Evolutionary conservation across 2,797 vertebrate genomes (phyloP).

Genomic region (Helarctos malayanus): DNA sequence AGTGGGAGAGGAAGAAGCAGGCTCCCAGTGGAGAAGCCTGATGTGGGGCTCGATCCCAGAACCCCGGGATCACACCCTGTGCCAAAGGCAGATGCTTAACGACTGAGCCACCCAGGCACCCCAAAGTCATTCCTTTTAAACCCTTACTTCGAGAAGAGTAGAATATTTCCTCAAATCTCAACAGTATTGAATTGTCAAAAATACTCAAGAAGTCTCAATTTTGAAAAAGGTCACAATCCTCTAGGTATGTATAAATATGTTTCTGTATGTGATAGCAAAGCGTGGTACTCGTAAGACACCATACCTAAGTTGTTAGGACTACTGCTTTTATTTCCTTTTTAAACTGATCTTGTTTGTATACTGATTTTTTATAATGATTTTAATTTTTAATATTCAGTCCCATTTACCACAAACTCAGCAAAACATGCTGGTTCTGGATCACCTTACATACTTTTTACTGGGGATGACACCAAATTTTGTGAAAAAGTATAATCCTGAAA

Average conservation of each 20-base stretch:
- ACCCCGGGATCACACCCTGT: too few species aligned
- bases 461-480: constrained; percentile 19
- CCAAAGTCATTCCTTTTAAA: background rate
- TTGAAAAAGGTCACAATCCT: background rate
- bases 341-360: background rate
- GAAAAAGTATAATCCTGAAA: background rate
- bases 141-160: background rate
- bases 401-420: constrained; percentile 34
- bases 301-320: background rate
- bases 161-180: background rate
- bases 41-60: too few species aligned
- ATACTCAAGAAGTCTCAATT: background rate
- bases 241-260: background rate
- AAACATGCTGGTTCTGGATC: constrained; percentile 3
- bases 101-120: too few species aligned
- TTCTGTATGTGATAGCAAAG: background rate
- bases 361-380: background rate
- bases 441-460: background rate
- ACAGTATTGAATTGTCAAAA: background rate
- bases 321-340: background rate
- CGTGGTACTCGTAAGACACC: background rate
- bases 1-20: too few species aligned
- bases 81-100: too few species aligned
- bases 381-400: background rate
- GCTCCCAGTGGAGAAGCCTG: too few species aligned